Evolutionary conservation across 2,888 invertebrate genomes (phyloP), one percentile per base, ranked within the genome.

Genomic region (Germaria angustata): DNA sequence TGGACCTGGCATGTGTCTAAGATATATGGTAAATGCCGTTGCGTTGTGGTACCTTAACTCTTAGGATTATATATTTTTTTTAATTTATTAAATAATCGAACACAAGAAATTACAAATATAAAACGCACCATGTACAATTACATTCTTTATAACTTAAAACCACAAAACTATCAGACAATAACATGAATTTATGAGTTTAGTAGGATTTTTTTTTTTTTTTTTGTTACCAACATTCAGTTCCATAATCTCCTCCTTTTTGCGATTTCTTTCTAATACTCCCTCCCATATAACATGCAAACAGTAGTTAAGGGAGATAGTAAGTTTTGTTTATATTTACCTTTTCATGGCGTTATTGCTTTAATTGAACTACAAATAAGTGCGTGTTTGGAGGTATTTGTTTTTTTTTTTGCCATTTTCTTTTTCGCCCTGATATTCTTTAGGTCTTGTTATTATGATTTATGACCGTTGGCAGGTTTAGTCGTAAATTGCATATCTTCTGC

Each of bases 141-240:
- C 36, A 59, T 80, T 59, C 79, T 59, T 28, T 80, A 53, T 49
- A 51, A 68, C 66, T 73, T 61, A 66, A 69, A 79, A 57, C 65
- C 71, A 55, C 71, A 72, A 65, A 72, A 57, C 49, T 65, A 65
- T 51, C 57, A 73, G 81, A 78, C 81, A 78, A 24, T 55, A 15
- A 46, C 36, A 79, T 69, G 53, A 79, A 82, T 79, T 79, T 82
- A 82, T 79, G 65, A 59, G 59, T 59, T 73, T 66, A 53, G 53
- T 32, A 41, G 59, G 4, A 20, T 11, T 22, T 28, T 22, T 22
- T 44, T 36, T 11, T 44, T 6, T 36, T 57, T 61, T 24, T 13
- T 57, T 20, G 13, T 17, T 57, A 36, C 24, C 22, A 13, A 28
- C 36, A 17, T 46, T n/a, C 39, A 46, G 36, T 46, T 46, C 17